Conservation (phyloP, 2,888 invertebrate species). For the Nebria brevicollis region DNA sequence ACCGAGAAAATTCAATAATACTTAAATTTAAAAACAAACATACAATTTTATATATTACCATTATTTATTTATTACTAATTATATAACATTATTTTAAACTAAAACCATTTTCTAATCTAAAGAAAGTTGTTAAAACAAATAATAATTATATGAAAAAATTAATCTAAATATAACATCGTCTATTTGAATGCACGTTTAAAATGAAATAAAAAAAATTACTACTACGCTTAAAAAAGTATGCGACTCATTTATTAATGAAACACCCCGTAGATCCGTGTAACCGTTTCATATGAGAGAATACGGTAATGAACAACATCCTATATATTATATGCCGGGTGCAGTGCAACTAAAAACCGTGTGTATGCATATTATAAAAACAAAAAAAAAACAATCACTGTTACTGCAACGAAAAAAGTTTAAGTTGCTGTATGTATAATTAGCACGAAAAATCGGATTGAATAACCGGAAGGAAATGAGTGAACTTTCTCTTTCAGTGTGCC, state of each 20-base stretch:
- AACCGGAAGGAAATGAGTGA: slow-evolving; percentile 7
- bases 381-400: neutral
- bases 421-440: neutral
- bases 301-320: slow-evolving; percentile 12
- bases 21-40: too few species aligned
- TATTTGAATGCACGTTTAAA: neutral
- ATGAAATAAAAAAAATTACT: neutral
- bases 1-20: too few species aligned
- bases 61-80: too few species aligned
- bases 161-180: too few species aligned
- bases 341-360: slow-evolving; percentile 5
- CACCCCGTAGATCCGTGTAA: slow-evolving; percentile 14
- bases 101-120: too few species aligned
- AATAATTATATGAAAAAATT: too few species aligned
- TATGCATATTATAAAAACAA: slow-evolving; percentile 4
- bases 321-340: neutral
- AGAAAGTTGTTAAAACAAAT: too few species aligned
- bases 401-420: neutral
- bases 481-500: slow-evolving; percentile 10
- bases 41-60: too few species aligned
- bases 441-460: slow-evolving; percentile 6
- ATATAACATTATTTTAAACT: too few species aligned
- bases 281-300: slow-evolving; percentile 2
- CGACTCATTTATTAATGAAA: neutral
- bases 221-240: neutral